Evolutionary conservation across 2,888 invertebrate species (phyloP), one percentile per base, ranked within the genome.

Genomic region (Drosophila meridiana): DNA sequence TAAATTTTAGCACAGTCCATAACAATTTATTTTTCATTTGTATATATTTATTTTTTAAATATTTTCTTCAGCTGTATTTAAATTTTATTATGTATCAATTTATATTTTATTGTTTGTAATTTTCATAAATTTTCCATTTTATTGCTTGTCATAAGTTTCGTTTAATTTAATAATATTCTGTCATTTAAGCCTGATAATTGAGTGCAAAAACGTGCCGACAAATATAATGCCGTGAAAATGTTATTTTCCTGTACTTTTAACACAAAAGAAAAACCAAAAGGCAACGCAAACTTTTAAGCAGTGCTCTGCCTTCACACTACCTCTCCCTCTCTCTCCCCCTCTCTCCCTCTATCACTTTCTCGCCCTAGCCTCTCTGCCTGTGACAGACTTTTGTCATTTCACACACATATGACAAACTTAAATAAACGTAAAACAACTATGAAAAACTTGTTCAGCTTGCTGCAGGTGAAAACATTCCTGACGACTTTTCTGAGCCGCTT

Each of bases 211-310:
- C 48, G 13, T 40, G n/a, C 13, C 8, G 30, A 20, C n/a, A 14
- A 38, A 40, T 60, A 45, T 40, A 11, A 9, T 26, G 38, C 14
- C n/a, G 63, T 63, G 55, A 48, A 78, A 69, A 70, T 47, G 52
- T 36, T 60, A 50, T 65, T 69, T 69, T 67, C 56, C 61, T 52
- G 56, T 48, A 67, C 64, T 67, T 78, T 67, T 65, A 38, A 48
- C 14, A 3, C 34, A 53, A 28, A 43, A 40, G 34, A 20, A 52
- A 50, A 55, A 26, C 28, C 38, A 53, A 28, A 48, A 42, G 9
- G 38, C 28, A 66, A 40, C 13, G 34, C 2, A 20, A 32, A 34
- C 26, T 61, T 61, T 69, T 43, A 40, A 40, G 53, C 48, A 60
- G 14, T n/a, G n/a, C 5, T 40, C 11, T 20, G 20, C 34, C 50